These are phyloP conservation scores for Heliconius nattereri DNA, from an alignment of 1,140 invertebrate species.

Conservation along the genomic window DNA sequence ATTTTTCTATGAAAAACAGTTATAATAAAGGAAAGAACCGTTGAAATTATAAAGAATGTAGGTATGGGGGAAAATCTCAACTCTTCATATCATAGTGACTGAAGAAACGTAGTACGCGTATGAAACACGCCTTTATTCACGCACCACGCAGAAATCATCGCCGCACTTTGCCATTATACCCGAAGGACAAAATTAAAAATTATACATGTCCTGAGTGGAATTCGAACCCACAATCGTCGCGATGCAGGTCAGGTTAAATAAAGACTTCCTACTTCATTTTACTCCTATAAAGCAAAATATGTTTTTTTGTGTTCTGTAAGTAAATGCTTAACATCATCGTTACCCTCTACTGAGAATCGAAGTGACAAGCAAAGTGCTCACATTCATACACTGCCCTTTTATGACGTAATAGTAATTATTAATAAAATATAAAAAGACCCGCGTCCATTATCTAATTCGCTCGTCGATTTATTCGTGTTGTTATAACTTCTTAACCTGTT, in stretches of 20 bases:
- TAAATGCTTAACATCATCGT: too few species aligned
- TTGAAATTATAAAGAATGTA: not conserved
- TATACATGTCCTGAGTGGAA: too few species aligned
- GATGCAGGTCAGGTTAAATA: not conserved
- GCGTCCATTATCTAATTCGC: conserved; percentile 3
- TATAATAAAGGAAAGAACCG: not conserved
- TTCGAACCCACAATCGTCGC: too few species aligned
- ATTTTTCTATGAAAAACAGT: not conserved
- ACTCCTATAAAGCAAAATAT: too few species aligned
- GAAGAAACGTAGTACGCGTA: too few species aligned
- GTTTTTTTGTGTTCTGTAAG: too few species aligned
- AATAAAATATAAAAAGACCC: conserved; percentile 8
- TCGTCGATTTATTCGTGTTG: conserved; percentile 17
- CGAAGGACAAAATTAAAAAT: too few species aligned
- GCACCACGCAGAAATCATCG: too few species aligned
- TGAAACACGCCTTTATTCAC: too few species aligned
- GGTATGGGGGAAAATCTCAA: not conserved
- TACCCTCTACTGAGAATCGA: not conserved
- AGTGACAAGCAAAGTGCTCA: not conserved
- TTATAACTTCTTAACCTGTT: conserved; percentile 32
- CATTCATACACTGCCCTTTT: not conserved
- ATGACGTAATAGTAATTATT: not conserved
- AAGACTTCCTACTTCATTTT: not conserved
- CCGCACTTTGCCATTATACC: too few species aligned
- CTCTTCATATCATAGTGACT: not conserved